Base-by-base conservation (phyloP, 2,888 invertebrate genomes). In the Kuschelorhynchus macadamiae region DNA sequence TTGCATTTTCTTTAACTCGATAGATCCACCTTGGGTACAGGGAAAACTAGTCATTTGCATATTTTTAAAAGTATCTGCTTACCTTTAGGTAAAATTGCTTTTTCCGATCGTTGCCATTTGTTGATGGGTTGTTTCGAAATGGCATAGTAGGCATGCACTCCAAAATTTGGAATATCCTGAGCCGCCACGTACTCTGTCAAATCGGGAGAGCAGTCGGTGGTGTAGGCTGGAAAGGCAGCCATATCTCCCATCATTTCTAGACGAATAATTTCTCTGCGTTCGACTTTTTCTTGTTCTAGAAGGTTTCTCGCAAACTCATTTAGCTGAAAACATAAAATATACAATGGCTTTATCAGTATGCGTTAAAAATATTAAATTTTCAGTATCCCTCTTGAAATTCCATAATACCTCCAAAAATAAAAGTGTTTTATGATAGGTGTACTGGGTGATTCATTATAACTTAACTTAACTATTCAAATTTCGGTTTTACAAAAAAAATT, bases 91-190 rank as follows among this genome's bases (percentile, higher is more conserved):
- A 83, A 74, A 7, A 81, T 72, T 1, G 79, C 81, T 39, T 78
- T 80, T 8, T 84, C 80, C 1, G 81, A 60, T 41, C 80, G 77
- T 8, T 79, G 75, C 85, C 85, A 86, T 30, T 76, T 76, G n/a
- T 80, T 74, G 9, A 86, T 67, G 0, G 85, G 85, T 63, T 85
- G 82, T 14, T 76, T 81, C 7, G 86, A 86, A 46, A 84, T 76
- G 0, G 86, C 87, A 72, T 85, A 86, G 71, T 83, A 87, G n/a
- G 82, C 85, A 61, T 87, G 86, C 11, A 85, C 80, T 1, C 86
- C 86, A 75, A 85, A 86, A 63, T 82, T 79, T 30, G 85, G 85
- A 62, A 86, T 85, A 71, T 85, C 82, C 72, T 86, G 86, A 16
- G 84, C 81, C 0, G 85, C 84, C 0, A 83, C 83, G 75, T 85